Conservation (phyloP, 2,888 invertebrate genomes). For the Tetrapedia diversipes region DNA sequence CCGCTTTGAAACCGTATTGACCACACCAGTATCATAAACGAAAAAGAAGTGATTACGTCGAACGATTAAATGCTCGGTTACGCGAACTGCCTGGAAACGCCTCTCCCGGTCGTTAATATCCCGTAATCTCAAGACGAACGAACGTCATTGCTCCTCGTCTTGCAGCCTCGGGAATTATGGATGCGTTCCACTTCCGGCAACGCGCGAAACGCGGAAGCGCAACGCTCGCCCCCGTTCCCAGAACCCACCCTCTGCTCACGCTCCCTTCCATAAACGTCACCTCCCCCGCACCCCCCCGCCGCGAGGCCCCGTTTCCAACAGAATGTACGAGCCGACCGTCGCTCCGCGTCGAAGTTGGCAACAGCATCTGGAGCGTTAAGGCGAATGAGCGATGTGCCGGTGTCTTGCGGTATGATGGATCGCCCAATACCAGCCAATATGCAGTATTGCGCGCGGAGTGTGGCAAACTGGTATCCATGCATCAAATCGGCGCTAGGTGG, state of each 20-base stretch:
- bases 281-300: conserved; percentile 3
- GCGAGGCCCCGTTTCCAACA: neutral
- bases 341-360: conserved; percentile 69
- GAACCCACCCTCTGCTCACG: neutral
- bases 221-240: conserved; percentile 17
- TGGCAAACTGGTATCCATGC: conserved; percentile 77
- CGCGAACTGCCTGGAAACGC: conserved; percentile 16
- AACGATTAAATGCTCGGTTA: conserved; percentile 19
- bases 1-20: no score
- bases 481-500: conserved; percentile 70
- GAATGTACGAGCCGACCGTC: conserved; percentile 27
- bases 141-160: conserved; percentile 50
- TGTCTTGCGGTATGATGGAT: conserved; percentile 78
- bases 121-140: conserved; percentile 57
- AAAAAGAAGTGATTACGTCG: neutral
- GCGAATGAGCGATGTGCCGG: conserved; percentile 76
- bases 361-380: conserved; percentile 76
- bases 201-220: conserved; percentile 60
- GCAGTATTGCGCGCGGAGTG: conserved; percentile 75
- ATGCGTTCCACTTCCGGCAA: conserved; percentile 68
- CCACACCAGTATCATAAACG: no score
- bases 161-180: conserved; percentile 61
- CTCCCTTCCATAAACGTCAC: conserved; percentile 5
- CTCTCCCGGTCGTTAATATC: conserved; percentile 59
- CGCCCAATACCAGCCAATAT: conserved; percentile 78